Percentiles rank a stretch among this genome's conserved stretches.
Conservation (phyloP, 2,797 vertebrate genomes). For the Alcedo atthis region DNA sequence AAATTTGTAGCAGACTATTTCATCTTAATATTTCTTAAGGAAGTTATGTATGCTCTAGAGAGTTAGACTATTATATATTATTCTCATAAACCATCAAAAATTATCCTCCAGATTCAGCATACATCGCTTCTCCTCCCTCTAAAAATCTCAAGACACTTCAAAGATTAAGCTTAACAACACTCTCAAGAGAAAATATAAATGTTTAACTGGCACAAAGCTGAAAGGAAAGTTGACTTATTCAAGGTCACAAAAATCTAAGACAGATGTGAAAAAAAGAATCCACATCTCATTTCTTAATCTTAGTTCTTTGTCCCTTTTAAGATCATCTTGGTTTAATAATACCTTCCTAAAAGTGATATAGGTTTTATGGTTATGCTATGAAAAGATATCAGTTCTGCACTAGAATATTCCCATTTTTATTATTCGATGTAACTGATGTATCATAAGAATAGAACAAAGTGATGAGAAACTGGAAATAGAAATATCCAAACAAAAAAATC, state of each 20-base stretch:
- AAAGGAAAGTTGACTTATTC: background rate
- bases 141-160: background rate
- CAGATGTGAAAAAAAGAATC: background rate
- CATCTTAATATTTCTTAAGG: background rate
- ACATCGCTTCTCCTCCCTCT: background rate
- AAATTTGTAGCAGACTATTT: background rate
- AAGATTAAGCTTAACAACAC: background rate
- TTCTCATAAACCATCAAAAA: constrained; percentile 14
- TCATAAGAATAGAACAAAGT: background rate
- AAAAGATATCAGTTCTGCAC: background rate
- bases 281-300: background rate
- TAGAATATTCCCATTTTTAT: background rate
- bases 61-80: background rate
- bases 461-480: background rate
- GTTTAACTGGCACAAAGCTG: too few species aligned
- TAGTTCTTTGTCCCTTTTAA: background rate
- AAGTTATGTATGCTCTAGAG: background rate
- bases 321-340: background rate
- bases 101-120: background rate
- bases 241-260: constrained; percentile 5
- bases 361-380: background rate
- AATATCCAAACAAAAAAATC: background rate
- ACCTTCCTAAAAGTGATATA: background rate
- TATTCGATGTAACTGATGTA: background rate
- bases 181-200: background rate